A percentile compares a stretch with the other conserved stretches of the same genome.
Evolutionary conservation across 2,113 vertebrate genomes (phyloP).

Genomic region (Suricata suricatta): DNA sequence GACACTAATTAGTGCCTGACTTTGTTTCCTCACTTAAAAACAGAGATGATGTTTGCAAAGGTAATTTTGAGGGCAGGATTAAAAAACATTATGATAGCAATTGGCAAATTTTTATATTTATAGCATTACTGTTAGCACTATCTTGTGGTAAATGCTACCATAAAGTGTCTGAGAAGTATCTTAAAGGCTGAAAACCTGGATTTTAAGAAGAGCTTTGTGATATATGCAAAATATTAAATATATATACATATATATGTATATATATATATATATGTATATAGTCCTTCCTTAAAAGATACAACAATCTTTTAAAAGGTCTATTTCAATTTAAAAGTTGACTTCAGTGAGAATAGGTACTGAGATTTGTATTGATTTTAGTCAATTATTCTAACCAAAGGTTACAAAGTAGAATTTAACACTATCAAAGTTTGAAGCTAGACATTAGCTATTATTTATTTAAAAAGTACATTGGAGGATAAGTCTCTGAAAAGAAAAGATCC

Average conservation of each 20-base stretch:
- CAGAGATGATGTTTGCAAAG: background rate
- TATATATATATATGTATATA: background rate
- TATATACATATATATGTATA: background rate
- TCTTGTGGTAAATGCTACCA: background rate
- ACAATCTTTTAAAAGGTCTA: background rate
- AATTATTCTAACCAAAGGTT: constrained; percentile 43
- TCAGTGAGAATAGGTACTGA: background rate
- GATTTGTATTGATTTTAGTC: constrained; percentile 14
- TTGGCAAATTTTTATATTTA: background rate
- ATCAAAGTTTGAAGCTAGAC: constrained; percentile 3
- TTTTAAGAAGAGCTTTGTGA: background rate
- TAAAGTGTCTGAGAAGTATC: background rate
- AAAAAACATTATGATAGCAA: background rate
- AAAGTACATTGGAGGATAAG: background rate
- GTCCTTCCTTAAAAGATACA: background rate
- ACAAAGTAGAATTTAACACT: constrained; percentile 48
- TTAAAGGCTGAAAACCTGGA: background rate
- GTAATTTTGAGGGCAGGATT: background rate
- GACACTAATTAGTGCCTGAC: background rate
- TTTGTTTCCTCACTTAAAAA: background rate
- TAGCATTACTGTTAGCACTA: background rate
- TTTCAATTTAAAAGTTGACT: background rate
- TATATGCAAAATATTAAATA: background rate
- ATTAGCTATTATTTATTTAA: constrained; percentile 44
- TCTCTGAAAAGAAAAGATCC: background rate